These are phyloP conservation scores for Myrmecobius fasciatus DNA, from an alignment of 2,113 vertebrate species.

Conservation along the genomic window DNA sequence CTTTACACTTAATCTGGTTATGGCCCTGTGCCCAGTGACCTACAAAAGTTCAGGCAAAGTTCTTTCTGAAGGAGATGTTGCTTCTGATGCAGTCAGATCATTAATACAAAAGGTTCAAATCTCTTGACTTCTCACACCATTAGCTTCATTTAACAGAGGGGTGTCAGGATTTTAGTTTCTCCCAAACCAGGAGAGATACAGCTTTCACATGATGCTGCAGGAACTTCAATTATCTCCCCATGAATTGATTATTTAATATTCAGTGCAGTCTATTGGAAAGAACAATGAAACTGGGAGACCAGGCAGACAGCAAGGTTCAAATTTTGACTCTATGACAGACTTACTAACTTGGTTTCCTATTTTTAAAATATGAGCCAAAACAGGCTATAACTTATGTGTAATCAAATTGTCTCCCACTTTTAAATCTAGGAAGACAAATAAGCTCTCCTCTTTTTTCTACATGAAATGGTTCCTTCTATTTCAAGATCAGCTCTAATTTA, in stretches of 20 bases:
- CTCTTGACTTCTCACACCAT: neutral
- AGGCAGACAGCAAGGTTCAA: neutral
- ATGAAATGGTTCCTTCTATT: neutral
- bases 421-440: neutral
- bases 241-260: neutral
- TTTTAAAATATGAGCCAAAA: neutral
- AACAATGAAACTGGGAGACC: neutral
- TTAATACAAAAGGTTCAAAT: neutral
- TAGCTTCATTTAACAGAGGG: neutral
- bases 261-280: neutral
- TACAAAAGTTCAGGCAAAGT: constrained; percentile 1
- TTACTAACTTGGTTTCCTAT: neutral
- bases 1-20: neutral
- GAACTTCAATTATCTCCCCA: neutral
- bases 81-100: neutral
- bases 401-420: neutral
- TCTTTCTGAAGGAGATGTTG: neutral
- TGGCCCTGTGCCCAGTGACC: neutral
- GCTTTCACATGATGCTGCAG: neutral
- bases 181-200: neutral
- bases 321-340: neutral
- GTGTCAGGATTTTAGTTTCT: neutral
- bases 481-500: neutral
- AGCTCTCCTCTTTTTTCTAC: neutral
- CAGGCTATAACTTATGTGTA: neutral